Evolutionary conservation across 2,888 invertebrate species (phyloP).

Genomic region (Tridacna crocea): DNA sequence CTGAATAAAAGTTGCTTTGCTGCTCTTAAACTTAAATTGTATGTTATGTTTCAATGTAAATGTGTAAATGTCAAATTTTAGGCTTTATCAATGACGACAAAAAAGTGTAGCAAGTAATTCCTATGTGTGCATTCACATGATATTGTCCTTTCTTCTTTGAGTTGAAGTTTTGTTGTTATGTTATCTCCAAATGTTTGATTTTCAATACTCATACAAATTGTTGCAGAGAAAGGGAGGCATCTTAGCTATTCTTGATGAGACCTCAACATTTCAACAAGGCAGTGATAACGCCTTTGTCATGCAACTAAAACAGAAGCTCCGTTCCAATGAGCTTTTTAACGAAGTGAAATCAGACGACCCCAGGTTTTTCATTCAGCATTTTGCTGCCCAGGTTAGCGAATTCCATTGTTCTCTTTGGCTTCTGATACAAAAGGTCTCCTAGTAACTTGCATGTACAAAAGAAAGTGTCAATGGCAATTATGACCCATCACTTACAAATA

Average conservation of each 20-base stretch:
- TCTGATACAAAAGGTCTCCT: not conserved
- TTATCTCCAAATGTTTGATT: no score
- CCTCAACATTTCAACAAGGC: constrained; percentile 44
- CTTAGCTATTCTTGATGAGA: constrained; percentile 55
- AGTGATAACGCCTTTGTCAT: constrained; percentile 48
- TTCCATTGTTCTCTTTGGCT: not conserved
- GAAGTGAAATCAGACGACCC: constrained; percentile 35
- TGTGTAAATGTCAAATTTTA: no score
- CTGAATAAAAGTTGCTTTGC: no score
- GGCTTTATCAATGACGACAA: no score
- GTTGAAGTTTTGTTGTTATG: no score
- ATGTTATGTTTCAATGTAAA: no score
- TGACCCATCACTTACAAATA: no score
- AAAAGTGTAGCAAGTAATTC: no score
- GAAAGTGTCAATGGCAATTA: no score
- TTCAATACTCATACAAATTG: not conserved
- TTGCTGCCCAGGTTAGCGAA: constrained; percentile 53
- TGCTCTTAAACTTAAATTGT: no score
- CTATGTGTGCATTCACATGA: no score
- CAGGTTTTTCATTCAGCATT: constrained; percentile 55
- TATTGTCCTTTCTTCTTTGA: no score
- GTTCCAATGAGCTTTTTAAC: constrained; percentile 22
- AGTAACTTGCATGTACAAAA: not conserved
- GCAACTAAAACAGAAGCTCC: constrained; percentile 35
- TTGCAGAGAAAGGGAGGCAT: constrained; percentile 49